These are phyloP conservation scores for Manis pentadactyla DNA, from an alignment of 2,797 vertebrate genomes.

Conservation along the genomic window DNA sequence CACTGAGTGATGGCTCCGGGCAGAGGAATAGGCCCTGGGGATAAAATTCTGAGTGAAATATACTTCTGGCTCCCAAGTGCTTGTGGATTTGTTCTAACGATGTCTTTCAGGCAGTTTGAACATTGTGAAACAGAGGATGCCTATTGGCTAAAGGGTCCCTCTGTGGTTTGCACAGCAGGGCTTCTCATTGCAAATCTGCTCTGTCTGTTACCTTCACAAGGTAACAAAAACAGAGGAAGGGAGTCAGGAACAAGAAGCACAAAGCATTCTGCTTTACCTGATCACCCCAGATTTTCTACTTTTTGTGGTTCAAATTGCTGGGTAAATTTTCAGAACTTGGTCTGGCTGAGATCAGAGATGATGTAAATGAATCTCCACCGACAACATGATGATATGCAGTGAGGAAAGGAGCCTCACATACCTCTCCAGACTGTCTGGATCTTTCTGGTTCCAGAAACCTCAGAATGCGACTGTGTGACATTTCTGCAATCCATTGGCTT, in stretches of 20 bases:
- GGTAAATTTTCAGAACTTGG: conserved; percentile 3
- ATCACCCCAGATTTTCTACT: neutral
- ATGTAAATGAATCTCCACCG: neutral
- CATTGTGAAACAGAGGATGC: neutral
- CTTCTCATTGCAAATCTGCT: neutral
- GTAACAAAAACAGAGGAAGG: neutral
- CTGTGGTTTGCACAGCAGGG: neutral
- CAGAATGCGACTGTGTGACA: neutral
- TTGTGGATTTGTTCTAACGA: neutral
- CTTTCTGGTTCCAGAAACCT: neutral
- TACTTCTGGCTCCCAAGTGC: neutral
- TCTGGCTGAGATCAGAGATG: neutral
- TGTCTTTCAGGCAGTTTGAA: neutral
- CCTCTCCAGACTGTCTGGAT: neutral
- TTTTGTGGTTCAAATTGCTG: neutral
- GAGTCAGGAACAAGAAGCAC: neutral
- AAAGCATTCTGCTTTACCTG: neutral
- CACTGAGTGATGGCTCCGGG: neutral
- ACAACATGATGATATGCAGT: neutral
- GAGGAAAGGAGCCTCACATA: neutral
- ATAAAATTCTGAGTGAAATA: conserved; percentile 1
- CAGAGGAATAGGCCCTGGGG: neutral
- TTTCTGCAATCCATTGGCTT: neutral
- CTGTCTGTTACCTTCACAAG: neutral
- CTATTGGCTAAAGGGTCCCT: neutral